Percentiles rank a stretch among this genome's conserved stretches.
Evolutionary conservation across 2,888 invertebrate genomes (phyloP).

Genomic region (Chelonus formosanus): DNA sequence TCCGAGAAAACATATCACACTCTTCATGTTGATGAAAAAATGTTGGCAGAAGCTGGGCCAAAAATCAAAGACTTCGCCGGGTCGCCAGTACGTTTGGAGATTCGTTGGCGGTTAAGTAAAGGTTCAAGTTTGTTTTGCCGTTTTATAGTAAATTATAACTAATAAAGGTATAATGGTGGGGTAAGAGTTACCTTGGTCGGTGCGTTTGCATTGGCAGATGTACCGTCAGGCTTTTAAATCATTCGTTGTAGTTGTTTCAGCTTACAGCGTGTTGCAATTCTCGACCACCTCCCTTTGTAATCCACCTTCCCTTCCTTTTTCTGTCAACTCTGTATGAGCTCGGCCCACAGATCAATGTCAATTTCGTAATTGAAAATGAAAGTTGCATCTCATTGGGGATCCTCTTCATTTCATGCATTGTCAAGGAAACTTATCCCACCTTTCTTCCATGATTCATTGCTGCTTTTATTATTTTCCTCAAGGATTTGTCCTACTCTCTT

Average conservation of each 20-base stretch:
- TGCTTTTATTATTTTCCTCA: neutral
- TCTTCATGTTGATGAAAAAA: neutral
- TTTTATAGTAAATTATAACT: slow-evolving; percentile 66
- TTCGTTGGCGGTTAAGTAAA: slow-evolving; percentile 51
- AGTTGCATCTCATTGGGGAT: slow-evolving; percentile 38
- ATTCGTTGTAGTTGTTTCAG: slow-evolving; percentile 44
- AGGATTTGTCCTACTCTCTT: too few relatives aligned
- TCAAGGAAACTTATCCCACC: neutral
- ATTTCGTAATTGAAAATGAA: slow-evolving; percentile 52
- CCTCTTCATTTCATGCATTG: neutral
- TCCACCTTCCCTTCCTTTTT: slow-evolving; percentile 2
- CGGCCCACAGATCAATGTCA: slow-evolving; percentile 52
- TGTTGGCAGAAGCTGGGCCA: neutral
- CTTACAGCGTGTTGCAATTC: slow-evolving; percentile 37
- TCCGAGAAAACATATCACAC: too few relatives aligned
- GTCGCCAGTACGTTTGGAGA: slow-evolving; percentile 22
- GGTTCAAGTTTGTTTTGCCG: slow-evolving; percentile 59
- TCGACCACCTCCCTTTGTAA: slow-evolving; percentile 19
- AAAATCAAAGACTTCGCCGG: slow-evolving; percentile 1
- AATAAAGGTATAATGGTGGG: slow-evolving; percentile 51
- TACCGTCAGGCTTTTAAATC: slow-evolving; percentile 62
- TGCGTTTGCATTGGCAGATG: slow-evolving; percentile 65
- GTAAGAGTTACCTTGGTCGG: slow-evolving; percentile 60
- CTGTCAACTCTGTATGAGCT: neutral
- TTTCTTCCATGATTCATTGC: slow-evolving; percentile 35